A percentile compares a stretch with the other conserved stretches of the same genome.
These are phyloP conservation scores for Barnardius zonarius DNA, from an alignment of 2,113 vertebrate genomes.

Conservation along the genomic window DNA sequence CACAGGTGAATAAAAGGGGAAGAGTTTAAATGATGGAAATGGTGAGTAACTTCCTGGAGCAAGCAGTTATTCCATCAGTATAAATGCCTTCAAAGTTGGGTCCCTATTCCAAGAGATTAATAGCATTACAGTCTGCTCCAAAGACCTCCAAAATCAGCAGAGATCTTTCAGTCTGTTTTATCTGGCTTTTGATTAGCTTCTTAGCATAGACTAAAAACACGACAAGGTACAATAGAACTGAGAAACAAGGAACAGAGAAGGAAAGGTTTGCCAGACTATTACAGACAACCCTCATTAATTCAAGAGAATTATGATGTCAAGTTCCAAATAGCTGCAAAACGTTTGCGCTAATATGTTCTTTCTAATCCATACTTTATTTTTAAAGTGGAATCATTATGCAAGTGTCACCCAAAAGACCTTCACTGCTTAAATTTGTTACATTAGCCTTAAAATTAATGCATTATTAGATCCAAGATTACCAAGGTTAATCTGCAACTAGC, in stretches of 20 bases:
- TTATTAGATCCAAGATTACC: not conserved
- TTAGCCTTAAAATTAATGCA: not conserved
- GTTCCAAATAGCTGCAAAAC: not conserved
- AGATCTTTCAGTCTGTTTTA: slow-evolving; percentile 22
- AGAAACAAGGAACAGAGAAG: not conserved
- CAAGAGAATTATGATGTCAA: slow-evolving; percentile 9
- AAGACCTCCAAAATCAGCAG: slow-evolving; percentile 2
- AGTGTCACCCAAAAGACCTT: not conserved
- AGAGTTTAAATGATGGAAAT: slow-evolving; percentile 22
- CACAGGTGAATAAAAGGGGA: not conserved
- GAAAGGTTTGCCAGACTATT: not conserved
- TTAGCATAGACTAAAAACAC: not conserved
- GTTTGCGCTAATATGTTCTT: not conserved
- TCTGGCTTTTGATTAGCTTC: slow-evolving; percentile 24
- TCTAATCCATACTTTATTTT: slow-evolving; percentile 18
- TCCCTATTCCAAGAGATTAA: not conserved
- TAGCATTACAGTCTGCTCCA: not conserved
- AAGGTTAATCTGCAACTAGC: not conserved
- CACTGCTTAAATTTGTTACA: not conserved
- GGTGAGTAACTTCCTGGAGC: not conserved
- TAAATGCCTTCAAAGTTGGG: slow-evolving; percentile 9
- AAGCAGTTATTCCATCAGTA: not conserved
- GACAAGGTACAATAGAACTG: not conserved
- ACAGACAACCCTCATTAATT: not conserved
- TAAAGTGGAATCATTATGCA: not conserved